Base-by-base conservation (phyloP, 1,140 invertebrate genomes). In the Anadara kagoshimensis region DNA sequence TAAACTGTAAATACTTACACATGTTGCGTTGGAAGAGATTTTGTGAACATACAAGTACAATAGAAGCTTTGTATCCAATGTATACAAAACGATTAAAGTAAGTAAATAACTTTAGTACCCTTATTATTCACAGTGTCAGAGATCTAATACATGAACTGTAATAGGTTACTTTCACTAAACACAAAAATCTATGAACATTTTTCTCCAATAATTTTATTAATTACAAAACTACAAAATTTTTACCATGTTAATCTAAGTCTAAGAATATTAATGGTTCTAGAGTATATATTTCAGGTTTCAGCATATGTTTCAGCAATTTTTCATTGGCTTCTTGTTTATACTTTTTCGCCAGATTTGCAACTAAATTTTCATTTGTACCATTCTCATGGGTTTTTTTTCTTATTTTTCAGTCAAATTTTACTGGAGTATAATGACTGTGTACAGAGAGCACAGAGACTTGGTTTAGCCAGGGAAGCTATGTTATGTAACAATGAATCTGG, bases 11-110 rank as follows among this genome's bases (percentile, higher is more conserved):
- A 74, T 85, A 88, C 62, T 67, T 83, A 24, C 86, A 89, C 61
- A 81, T 88, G 76, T 61, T 89, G 24, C 71, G 88, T 36, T 89
- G 88, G 88, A 86, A 85, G 62, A 78, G 88, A 29, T 89, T 89
- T 74, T 86, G 84, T 82, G 81, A 85, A 54, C 82, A 88, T 69
- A 87, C 86, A 29, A 83, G 73, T 57, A 78, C 81, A n/a, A 86
- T 89, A 18, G 88, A 89, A 69, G 43, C 78, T n/a, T 65, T 88
- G 10, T 87, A 89, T 71, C 82, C 83, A 43, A 57, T 75, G 0
- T 89, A 88, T 64, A 80, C 83, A 54, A 77, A 87, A 59, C 76
- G 84, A 69, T 75, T 88, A 8, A 76, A 51, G 86, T 87, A 81
- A 83, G 83, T 73, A 51, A 20, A 49, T 59, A 11, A 3, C 2